Base-by-base conservation (phyloP, 2,113 vertebrate species). In the Psittacula cyanocephala region DNA sequence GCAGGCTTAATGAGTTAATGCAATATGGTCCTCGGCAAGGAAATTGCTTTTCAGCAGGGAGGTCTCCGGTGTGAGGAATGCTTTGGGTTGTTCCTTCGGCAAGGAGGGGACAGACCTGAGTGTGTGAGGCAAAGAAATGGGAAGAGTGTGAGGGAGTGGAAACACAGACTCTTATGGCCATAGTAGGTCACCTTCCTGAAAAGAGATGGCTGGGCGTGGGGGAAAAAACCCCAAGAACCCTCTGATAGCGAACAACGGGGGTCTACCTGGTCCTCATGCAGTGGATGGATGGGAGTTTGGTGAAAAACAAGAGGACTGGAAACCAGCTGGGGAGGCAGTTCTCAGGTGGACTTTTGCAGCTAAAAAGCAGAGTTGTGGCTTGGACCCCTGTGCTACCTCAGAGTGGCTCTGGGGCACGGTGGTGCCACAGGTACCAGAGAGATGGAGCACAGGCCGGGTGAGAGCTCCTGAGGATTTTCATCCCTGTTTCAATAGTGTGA, bases 371-470 rank as follows among this genome's bases (percentile, higher is more conserved):
- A 62, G 74, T 7, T 0, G 0, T 4, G 3, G 10, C 20, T 62
- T 4, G 2, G 59, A 31, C 6, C 13, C 4, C 9, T 55, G 49
- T 16, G 27, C 52, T 28, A 11, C 0, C 2, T 27, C 13, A 33
- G 35, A 6, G 25, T 62, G 71, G 12, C 28, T 37, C 7, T 50
- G 19, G 47, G 20, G 5, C 11, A 8, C 0, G 0, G 39, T 17
- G 63, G 27, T 14, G 8, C 27, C 76, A 53, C 47, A 47, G 67
- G 23, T 6, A 7, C 18, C 55, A 49, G 20, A 35, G 6, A 69
- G 70, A 22, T 15, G 60, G 11, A 46, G 70, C 23, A 14, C 11
- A 9, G 63, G 41, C 8, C 44, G 49, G 46, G 60, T 85, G 49
- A 63, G 68, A 83, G 7, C 8, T 50, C 35, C 52, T 82, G 52